Conservation (phyloP, 2,113 vertebrate genomes). For the Eulemur rufifrons region DNA sequence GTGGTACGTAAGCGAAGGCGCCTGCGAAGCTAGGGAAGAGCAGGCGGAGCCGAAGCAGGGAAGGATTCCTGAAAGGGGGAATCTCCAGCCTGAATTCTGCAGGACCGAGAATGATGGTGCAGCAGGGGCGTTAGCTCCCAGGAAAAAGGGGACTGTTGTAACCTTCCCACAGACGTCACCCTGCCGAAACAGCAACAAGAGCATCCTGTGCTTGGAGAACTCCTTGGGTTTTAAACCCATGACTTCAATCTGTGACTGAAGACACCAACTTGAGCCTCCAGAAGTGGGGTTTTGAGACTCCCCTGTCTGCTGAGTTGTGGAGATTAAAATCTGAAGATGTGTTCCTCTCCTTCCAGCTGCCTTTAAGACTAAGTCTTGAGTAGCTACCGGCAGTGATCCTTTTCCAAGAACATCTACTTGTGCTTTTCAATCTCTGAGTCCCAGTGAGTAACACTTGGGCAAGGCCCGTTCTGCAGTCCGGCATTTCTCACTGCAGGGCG, state of each 20-base stretch:
- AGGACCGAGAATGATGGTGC: accelerated
- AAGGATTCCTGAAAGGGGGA: accelerated
- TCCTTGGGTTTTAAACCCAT: background rate
- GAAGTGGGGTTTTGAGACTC: background rate
- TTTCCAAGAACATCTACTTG: background rate
- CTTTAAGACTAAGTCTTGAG: background rate
- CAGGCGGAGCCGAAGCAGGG: background rate
- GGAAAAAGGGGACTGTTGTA: background rate
- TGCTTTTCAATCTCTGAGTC: background rate
- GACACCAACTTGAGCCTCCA: too few species aligned
- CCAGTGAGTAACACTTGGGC: background rate
- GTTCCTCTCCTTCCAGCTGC: accelerated
- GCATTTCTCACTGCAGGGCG: background rate
- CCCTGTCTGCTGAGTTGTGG: background rate
- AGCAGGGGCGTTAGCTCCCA: accelerated
- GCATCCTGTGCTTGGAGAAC: accelerated
- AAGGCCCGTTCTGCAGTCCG: background rate
- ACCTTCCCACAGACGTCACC: background rate
- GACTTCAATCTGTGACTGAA: background rate
- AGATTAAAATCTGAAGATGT: background rate
- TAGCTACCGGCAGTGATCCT: background rate
- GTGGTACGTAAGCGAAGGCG: accelerated
- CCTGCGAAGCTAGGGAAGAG: background rate
- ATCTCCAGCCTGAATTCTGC: accelerated
- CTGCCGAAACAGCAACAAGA: background rate